Conservation (phyloP, 1,140 invertebrate species). For the Bradynema listronoti region DNA sequence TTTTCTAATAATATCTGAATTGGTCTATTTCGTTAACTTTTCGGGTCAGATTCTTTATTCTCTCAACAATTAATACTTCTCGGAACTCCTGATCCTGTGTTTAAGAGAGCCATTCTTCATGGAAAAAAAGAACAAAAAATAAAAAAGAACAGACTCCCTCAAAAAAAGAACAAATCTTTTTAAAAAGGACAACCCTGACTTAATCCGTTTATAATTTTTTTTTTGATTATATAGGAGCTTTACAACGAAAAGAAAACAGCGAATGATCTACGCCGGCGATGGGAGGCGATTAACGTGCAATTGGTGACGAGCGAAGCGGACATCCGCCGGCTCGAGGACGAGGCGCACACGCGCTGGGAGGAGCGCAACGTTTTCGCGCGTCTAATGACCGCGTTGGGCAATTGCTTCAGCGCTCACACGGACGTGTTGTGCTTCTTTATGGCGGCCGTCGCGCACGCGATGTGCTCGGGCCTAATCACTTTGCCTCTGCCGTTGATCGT, state of each 20-base stretch:
- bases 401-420: slow-evolving; percentile 74
- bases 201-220: too few relatives aligned
- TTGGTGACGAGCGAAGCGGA: slow-evolving; percentile 48
- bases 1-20: too few relatives aligned
- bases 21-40: too few relatives aligned
- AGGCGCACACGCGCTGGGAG: slow-evolving; percentile 45
- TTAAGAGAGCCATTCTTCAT: too few relatives aligned
- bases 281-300: slow-evolving; percentile 41
- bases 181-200: too few relatives aligned
- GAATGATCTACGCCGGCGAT: slow-evolving; percentile 36
- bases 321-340: slow-evolving; percentile 46
- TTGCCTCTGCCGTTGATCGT: slow-evolving; percentile 91
- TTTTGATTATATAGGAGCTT: too few relatives aligned
- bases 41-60: too few relatives aligned
- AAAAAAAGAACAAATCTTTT: too few relatives aligned
- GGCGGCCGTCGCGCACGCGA: slow-evolving; percentile 87
- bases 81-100: too few relatives aligned
- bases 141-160: too few relatives aligned
- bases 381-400: slow-evolving; percentile 69
- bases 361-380: slow-evolving; percentile 42
- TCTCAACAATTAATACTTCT: too few relatives aligned
- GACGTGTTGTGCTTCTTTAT: slow-evolving; percentile 91
- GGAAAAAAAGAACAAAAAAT: too few relatives aligned
- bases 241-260: slow-evolving; percentile 37
- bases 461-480: slow-evolving; percentile 63